Evolutionary conservation across 2,797 vertebrate species (phyloP).

Genomic region (Falco novaeseelandiae): DNA sequence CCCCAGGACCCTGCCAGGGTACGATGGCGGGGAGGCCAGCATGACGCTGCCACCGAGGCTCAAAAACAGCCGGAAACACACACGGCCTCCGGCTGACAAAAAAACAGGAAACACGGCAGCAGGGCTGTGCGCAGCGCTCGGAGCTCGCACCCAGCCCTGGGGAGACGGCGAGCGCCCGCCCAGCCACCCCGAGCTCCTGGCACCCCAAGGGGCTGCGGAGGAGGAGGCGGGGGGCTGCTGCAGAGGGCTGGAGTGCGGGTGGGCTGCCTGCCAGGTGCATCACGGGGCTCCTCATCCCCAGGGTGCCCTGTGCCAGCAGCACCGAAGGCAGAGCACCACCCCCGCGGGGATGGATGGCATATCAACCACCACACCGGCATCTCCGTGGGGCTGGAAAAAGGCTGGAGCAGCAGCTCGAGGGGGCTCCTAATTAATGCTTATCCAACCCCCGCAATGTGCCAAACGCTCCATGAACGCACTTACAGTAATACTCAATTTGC

Average conservation of each 20-base stretch:
- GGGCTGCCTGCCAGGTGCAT: fast-evolving
- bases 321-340: fast-evolving
- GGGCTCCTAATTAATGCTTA: not conserved
- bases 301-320: not conserved
- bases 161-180: not conserved
- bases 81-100: not conserved
- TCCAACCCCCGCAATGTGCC: not conserved
- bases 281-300: fast-evolving
- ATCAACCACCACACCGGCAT: fast-evolving
- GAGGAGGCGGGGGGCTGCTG: not conserved
- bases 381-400: not conserved
- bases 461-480: fast-evolving
- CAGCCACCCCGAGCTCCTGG: not conserved
- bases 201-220: not conserved
- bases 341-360: not conserved
- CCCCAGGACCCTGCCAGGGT: not conserved
- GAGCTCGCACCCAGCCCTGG: not conserved
- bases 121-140: not conserved
- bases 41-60: fast-evolving
- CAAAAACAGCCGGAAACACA: slow-evolving; percentile 53
- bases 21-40: not conserved
- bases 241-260: not conserved
- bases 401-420: not conserved
- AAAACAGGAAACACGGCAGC: slow-evolving; percentile 49
- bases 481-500: not conserved